Evolutionary conservation across 2,888 invertebrate genomes (phyloP).

Genomic region (Sericinus montela): DNA sequence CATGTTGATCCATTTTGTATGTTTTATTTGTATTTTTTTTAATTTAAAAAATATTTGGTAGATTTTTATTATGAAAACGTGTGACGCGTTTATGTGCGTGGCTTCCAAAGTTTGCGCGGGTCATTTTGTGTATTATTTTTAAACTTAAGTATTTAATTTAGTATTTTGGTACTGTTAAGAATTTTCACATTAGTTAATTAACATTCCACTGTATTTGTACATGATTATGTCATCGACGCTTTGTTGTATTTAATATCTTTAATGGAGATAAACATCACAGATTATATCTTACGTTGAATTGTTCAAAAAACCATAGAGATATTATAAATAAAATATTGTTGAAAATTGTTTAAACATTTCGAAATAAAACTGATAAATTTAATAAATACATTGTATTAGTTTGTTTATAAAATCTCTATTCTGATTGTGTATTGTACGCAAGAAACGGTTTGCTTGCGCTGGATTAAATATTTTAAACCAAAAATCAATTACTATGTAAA

Average conservation of each 20-base stretch:
- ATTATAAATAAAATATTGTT: background rate
- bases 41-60: too few species aligned
- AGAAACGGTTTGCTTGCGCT: background rate
- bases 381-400: too few species aligned
- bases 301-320: slow-evolving; percentile 19
- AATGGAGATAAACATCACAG: slow-evolving; percentile 39
- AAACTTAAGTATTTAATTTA: slow-evolving; percentile 63
- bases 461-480: slow-evolving; percentile 6
- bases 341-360: too few species aligned
- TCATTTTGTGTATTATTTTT: slow-evolving; percentile 47
- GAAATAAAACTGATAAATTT: background rate
- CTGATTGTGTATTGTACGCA: background rate
- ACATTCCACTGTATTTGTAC: slow-evolving; percentile 61
- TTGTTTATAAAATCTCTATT: background rate
- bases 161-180: slow-evolving; percentile 65
- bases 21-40: too few species aligned
- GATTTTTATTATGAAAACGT: too few species aligned
- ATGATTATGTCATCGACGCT: background rate
- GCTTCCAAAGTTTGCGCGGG: slow-evolving; percentile 34
- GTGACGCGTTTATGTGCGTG: slow-evolving; percentile 22
- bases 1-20: background rate
- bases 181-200: slow-evolving; percentile 56
- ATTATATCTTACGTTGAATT: slow-evolving; percentile 32
- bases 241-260: background rate
- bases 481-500: slow-evolving; percentile 26